These are phyloP conservation scores for Caenorhabditis sulstoni DNA, from an alignment of 2,888 invertebrate genomes.

Conservation along the genomic window DNA sequence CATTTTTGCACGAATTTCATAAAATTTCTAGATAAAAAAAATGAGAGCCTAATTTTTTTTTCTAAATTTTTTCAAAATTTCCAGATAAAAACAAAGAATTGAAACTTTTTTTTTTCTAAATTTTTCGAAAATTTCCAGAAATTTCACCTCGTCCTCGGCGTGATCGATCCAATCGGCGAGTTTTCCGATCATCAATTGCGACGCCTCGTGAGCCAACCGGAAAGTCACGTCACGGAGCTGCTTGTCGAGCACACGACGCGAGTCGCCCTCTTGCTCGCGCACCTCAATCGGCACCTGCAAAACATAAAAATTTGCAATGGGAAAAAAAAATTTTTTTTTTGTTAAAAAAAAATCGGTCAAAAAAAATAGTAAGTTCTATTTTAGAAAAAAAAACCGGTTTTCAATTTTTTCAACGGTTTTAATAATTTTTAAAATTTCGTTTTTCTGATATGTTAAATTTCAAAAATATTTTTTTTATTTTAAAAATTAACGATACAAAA, in stretches of 20 bases:
- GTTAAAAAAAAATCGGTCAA: not conserved
- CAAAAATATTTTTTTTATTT: too few relatives aligned
- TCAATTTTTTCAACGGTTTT: too few relatives aligned
- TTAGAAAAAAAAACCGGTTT: too few relatives aligned
- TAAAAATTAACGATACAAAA: too few relatives aligned
- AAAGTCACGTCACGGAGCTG: slow-evolving; percentile 86
- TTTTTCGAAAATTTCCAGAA: slow-evolving; percentile 2
- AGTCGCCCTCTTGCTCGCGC: slow-evolving; percentile 92
- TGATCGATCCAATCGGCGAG: slow-evolving; percentile 66
- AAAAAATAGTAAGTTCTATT: too few relatives aligned
- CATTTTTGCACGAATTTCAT: not conserved
- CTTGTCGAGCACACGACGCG: slow-evolving; percentile 94
- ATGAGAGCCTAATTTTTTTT: too few relatives aligned
- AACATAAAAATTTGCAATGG: not conserved
- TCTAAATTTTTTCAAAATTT: too few relatives aligned
- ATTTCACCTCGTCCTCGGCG: slow-evolving; percentile 67
- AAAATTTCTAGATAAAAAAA: too few relatives aligned
- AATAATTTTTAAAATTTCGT: too few relatives aligned
- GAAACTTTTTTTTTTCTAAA: not conserved
- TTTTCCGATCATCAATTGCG: slow-evolving; percentile 69
- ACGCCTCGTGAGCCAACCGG: slow-evolving; percentile 71
- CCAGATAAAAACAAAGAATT: too few relatives aligned
- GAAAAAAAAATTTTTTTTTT: not conserved
- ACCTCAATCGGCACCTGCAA: slow-evolving; percentile 93
- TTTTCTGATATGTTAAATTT: too few relatives aligned